Conservation (phyloP, 2,113 vertebrate genomes). For the Hyperopisus bebe region DNA sequence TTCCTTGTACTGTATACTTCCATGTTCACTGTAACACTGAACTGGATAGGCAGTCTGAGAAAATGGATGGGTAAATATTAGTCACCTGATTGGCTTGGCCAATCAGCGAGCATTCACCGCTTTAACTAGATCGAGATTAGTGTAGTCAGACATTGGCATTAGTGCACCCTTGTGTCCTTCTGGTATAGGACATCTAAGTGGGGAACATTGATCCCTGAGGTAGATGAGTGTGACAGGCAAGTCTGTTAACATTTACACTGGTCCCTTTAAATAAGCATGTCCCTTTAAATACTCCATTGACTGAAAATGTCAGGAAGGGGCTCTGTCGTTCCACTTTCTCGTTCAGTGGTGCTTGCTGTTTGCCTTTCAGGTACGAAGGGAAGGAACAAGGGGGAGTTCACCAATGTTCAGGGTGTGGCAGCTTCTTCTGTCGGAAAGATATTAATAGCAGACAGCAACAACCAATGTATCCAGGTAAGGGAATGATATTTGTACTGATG, state of each 20-base stretch:
- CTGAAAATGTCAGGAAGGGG: neutral
- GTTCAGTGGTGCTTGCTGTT: neutral
- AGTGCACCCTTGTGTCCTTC: neutral
- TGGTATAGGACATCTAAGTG: neutral
- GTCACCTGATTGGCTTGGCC: neutral
- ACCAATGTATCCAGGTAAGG: conserved; percentile 94
- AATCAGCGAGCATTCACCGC: neutral
- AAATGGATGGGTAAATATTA: neutral
- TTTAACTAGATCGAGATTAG: neutral
- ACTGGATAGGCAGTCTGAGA: neutral
- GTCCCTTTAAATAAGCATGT: neutral
- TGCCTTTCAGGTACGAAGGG: conserved; percentile 81
- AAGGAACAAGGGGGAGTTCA: conserved; percentile 98
- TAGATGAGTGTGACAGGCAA: neutral
- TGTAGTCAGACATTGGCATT: neutral
- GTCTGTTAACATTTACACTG: neutral
- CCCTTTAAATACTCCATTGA: neutral
- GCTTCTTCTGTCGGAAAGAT: conserved; percentile 82
- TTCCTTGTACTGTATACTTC: neutral
- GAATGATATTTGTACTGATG: neutral
- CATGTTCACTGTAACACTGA: neutral
- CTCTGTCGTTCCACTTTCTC: neutral
- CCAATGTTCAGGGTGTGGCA: conserved; percentile 94
- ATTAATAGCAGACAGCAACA: conserved; percentile 96
- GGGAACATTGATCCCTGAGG: neutral